Evolutionary conservation across 35 echinoderm and acorn worm genomes (phyloP), one percentile per base, ranked within the genome.

Genomic region (Diadema setosum): DNA sequence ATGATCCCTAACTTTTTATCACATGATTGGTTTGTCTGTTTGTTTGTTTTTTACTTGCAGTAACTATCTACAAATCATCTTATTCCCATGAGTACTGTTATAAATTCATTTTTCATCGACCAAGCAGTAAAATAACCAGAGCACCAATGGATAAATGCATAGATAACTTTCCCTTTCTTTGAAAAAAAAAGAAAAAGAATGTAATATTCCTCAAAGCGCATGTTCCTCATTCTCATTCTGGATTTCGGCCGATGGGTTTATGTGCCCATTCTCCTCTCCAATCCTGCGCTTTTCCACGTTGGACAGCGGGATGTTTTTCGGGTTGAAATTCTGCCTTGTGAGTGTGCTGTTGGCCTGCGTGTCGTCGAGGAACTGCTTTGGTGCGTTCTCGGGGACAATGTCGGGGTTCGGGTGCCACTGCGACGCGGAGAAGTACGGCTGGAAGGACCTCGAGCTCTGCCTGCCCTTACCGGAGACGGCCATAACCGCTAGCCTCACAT

Each of bases 281-380:
- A 78, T 78, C 73, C 73, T 78, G 35, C 73, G 33, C 73, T 78
- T 26, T 36, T 78, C 73, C 0, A 36, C 37, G 73, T 78, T 36
- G 1, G 73, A 39, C 40, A 78, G 37, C 11, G 73, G 73, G 9
- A 78, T 78, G 7, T 41, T 21, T 0, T 33, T 78, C 14, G 73
- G 73, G 20, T 78, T 41, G 34, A 78, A 78, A 41, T 24, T 78
- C 73, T 78, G 73, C 4, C 73, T 15, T n/a, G 73, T 78, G 11
- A 78, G 35, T 0, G 73, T 78, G 73, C 73, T 78, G 73, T 78
- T 78, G 34, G 3, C n/a, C 37, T 78, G 73, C 37, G 73, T 78
- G 40, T 78, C n/a, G 73, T 78, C 73, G 34, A 78, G 73, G 40
- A 78, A 78, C 73, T 78, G 73, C 73, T 78, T 78, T n/a, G 73